Evolutionary conservation across 1,140 invertebrate species (phyloP), one percentile per base, ranked within the genome.

Genomic region (Drosophila pachea): DNA sequence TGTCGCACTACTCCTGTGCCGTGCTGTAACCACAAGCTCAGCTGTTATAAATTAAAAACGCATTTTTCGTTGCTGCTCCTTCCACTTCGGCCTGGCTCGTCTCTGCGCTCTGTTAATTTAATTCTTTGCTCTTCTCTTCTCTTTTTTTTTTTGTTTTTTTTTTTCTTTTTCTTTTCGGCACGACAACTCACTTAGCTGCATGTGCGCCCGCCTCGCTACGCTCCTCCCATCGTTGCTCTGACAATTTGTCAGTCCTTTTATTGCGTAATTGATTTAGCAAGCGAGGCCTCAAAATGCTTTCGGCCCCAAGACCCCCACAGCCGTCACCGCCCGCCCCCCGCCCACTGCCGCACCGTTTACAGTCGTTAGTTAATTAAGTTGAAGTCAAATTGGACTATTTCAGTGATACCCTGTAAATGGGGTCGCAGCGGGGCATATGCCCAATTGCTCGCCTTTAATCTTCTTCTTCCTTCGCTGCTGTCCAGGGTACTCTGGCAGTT

Each of bases 211-310:
- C 9, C 0, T 11, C 45, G 7, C 16, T 0, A n/a, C n/a, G n/a
- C 9, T 5, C 8, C 16, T 38, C 36, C 36, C 11, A 4, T 2
- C 8, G 6, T 4, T 8, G 6, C 33, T 32, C 52, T 63, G 33
- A 45, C n/a, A 76, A 77, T 64, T 74, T 83, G 78, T 68, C 78
- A 78, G 63, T 47, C 74, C 52, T 83, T 84, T 84, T 74, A 76
- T 73, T 78, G 64, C 64, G 59, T 83, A 83, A 83, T 83, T 83
- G 79, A 84, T 83, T 83, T 83, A 84, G 73, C 73, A 48, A 52
- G n/a, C 66, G 45, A 58, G 56, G 32, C 42, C 42, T 38, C 48
- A 47, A 8, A 11, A 31, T 11, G 33, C 35, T 43, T 29, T 16
- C 48, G 33, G 11, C 16, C 22, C 14, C 8, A 9, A 0, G 45